These are phyloP conservation scores for Mactromeris polynyma DNA, from an alignment of 2,888 invertebrate species.

Conservation along the genomic window DNA sequence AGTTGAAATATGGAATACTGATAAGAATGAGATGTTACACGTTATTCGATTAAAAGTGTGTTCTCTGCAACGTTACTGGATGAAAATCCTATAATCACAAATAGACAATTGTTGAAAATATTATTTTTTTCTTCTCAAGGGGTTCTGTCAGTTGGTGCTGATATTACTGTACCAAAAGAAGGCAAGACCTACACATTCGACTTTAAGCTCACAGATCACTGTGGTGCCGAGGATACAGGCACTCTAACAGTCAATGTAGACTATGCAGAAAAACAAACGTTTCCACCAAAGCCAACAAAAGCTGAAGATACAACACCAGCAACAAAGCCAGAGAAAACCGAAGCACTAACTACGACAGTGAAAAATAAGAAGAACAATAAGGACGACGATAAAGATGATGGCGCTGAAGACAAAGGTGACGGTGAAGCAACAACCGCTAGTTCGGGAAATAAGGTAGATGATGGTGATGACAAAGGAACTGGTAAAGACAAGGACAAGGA, in stretches of 20 bases:
- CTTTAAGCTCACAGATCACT: slow-evolving; percentile 44
- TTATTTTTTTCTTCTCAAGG: background rate
- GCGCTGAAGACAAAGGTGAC: background rate
- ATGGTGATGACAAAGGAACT: background rate
- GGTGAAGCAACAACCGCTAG: background rate
- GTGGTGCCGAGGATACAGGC: slow-evolving; percentile 30
- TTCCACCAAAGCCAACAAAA: slow-evolving; percentile 7
- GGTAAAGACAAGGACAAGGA: background rate
- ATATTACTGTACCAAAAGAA: slow-evolving; percentile 35
- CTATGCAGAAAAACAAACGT: slow-evolving; percentile 18
- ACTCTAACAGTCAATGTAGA: slow-evolving; percentile 27
- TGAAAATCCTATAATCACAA: no score
- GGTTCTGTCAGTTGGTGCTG: slow-evolving; percentile 4
- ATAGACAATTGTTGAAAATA: no score
- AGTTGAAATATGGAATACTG: no score
- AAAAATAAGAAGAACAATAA: background rate
- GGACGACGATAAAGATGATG: background rate
- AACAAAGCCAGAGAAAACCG: no score
- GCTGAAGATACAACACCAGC: background rate
- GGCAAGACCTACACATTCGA: slow-evolving; percentile 33
- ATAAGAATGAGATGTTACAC: no score
- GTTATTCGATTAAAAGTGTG: no score
- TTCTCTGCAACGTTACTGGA: no score
- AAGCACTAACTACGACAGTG: background rate
- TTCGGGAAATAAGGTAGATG: background rate